Evolutionary conservation across 2,888 invertebrate species (phyloP).

Genomic region (Onthophagus sagittarius): DNA sequence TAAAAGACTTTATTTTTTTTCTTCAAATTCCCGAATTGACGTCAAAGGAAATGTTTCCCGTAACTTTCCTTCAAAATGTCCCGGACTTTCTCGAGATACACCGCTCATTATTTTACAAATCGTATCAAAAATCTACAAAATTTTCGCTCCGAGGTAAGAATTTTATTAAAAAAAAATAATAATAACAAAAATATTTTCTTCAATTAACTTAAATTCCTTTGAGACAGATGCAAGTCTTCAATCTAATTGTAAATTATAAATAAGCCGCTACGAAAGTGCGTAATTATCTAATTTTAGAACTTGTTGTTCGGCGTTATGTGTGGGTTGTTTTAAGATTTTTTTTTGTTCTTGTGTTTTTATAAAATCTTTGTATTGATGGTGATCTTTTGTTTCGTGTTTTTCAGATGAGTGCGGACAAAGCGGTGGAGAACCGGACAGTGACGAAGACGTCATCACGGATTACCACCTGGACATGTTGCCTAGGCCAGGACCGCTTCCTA

Average conservation of each 20-base stretch:
- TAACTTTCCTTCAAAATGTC: no score
- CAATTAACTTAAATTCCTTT: neutral
- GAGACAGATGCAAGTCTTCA: neutral
- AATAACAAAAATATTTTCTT: no score
- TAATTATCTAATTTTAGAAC: neutral
- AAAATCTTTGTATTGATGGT: neutral
- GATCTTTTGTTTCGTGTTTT: slow-evolving; percentile 29
- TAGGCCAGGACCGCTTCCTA: slow-evolving; percentile 59
- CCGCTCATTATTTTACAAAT: no score
- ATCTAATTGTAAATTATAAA: neutral
- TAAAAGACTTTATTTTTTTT: no score
- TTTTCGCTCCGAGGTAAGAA: no score
- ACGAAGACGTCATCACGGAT: slow-evolving; percentile 76
- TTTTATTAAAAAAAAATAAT: no score
- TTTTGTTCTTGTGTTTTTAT: neutral
- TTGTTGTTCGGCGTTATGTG: neutral
- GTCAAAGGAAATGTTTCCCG: no score
- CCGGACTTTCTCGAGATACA: no score
- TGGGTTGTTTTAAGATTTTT: neutral
- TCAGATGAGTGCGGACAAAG: slow-evolving; percentile 68
- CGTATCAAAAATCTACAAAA: no score
- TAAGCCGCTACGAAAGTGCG: neutral
- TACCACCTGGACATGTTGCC: slow-evolving; percentile 48
- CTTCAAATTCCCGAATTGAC: no score
- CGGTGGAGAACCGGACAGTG: slow-evolving; percentile 70